A percentile compares a stretch with the other conserved stretches of the same genome.
Evolutionary conservation across 2,888 invertebrate species (phyloP).

Genomic region (Drosophila cracens): DNA sequence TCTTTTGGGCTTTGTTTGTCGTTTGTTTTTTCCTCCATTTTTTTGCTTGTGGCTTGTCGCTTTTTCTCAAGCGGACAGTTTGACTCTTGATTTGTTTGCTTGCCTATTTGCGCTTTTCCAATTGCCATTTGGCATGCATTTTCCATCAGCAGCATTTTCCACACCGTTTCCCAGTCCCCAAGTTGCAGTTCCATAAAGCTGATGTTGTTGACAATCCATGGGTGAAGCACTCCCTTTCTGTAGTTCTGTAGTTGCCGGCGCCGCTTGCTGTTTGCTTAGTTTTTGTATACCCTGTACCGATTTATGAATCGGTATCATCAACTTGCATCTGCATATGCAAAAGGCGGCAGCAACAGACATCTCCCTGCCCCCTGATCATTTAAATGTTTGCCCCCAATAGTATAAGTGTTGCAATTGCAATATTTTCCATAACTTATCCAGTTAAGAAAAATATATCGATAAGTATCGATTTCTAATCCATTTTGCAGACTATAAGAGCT

Average conservation of each 20-base stretch:
- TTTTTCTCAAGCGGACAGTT: constrained; percentile 27
- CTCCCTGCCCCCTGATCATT: neutral
- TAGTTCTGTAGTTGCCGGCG: constrained; percentile 33
- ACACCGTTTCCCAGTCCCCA: constrained; percentile 32
- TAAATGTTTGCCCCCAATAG: neutral
- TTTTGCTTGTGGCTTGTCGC: constrained; percentile 28
- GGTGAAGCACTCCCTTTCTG: constrained; percentile 41
- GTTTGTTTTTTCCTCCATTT: constrained; percentile 22
- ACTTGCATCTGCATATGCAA: neutral
- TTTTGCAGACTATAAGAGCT: neutral
- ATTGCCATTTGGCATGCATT: constrained; percentile 54
- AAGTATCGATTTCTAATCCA: neutral
- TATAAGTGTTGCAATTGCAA: neutral
- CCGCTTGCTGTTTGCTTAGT: constrained; percentile 29
- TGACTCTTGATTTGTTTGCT: constrained; percentile 53
- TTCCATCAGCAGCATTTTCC: constrained; percentile 62
- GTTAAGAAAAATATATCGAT: neutral
- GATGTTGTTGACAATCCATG: constrained; percentile 59
- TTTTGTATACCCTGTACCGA: neutral
- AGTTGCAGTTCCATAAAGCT: constrained; percentile 16
- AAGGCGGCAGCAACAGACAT: neutral
- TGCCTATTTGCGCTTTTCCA: constrained; percentile 61
- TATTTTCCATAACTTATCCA: neutral
- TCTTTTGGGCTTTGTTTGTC: constrained; percentile 22
- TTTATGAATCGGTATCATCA: neutral